Evolutionary conservation across 2,888 invertebrate species (phyloP), one percentile per base, ranked within the genome.

Genomic region (Agrotis puta): DNA sequence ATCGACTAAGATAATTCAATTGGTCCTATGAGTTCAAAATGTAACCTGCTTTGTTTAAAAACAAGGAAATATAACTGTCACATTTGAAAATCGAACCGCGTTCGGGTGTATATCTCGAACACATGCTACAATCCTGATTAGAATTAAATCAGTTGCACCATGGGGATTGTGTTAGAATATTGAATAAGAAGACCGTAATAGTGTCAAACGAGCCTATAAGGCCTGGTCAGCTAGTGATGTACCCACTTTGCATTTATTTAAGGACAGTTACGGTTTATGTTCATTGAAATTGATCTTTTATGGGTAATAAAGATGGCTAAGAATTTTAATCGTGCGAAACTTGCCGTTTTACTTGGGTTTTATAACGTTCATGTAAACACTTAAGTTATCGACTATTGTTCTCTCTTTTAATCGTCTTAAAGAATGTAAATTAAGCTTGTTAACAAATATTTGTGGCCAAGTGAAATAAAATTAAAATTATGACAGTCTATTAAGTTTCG

Each of bases 101-200:
- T 50, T 78, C 24, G 50, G n/a, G 13, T 54, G 9, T 24, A 68
- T 58, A 63, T 73, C 54, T 81, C 18, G 53, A 56, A 74, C 64
- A 72, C 76, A 74, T 54, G 45, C 54, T 24, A n/a, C 33, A 43
- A 56, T 70, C 66, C 54, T 79, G 84, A 47, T 85, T 74, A 64
- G 82, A 77, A 81, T 85, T 53, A 63, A 70, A 67, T 70, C 14
- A 33, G 57, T 80, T 87, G 72, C 85, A 59, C 24, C 74, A 82
- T 47, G 50, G 39, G 53, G 51, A n/a, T 77, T 47, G 66, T 59
- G 9, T 73, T 74, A 61, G 84, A 84, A 79, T 84, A 70, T 64
- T 16, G 63, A 71, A 77, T 77, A 50, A 73, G 56, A 70, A 58
- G 11, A 62, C 43, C 27, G 62, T 72, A 79, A 75, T 84, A 48